phyloP scores from a whole-genome alignment of 2,113 vertebrate genomes.

The Notiomystis cincta region DNA sequence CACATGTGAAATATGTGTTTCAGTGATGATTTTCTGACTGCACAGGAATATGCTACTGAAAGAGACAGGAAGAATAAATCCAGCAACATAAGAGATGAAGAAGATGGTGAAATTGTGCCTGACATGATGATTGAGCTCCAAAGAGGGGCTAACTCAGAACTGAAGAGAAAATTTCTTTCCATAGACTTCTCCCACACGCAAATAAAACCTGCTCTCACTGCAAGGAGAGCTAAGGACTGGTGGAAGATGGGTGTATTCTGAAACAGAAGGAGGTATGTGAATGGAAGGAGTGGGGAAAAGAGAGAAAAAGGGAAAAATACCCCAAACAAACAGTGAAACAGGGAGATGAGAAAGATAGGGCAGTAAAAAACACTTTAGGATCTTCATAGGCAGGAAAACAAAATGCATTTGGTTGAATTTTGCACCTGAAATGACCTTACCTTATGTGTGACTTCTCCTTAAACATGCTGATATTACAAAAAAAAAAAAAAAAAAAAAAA shows the following conservation, averaged over 20 bases:
- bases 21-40: background rate
- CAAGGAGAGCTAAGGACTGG: background rate
- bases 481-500: background rate
- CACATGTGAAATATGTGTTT: background rate
- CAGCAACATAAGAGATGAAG: background rate
- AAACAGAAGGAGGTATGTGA: background rate
- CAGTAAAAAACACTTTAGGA: background rate
- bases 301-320: background rate
- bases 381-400: background rate
- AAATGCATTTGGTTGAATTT: background rate
- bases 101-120: background rate
- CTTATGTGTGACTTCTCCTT: background rate
- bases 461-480: background rate
- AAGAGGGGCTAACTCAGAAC: background rate
- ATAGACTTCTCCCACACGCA: background rate
- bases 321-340: background rate
- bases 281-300: background rate
- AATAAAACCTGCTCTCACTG: background rate
- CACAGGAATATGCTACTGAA: background rate
- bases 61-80: background rate
- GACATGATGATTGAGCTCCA: background rate
- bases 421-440: background rate
- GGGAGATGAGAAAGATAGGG: background rate
- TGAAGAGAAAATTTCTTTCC: background rate
- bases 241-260: background rate